Evolutionary conservation across 1,140 invertebrate species (phyloP), one percentile per base, ranked within the genome.

Genomic region (Littorina saxatilis): DNA sequence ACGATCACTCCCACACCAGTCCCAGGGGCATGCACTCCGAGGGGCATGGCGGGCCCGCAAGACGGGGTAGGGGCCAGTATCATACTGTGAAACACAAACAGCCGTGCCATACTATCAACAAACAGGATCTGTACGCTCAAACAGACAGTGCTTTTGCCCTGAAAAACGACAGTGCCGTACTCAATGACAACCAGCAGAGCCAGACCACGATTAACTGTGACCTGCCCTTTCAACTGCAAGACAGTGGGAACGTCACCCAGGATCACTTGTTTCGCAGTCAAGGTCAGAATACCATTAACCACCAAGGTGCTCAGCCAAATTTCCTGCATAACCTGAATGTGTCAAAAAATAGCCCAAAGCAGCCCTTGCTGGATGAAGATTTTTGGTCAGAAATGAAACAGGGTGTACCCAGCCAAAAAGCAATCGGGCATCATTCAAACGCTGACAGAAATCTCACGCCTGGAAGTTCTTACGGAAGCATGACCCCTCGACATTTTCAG

Each of bases 71-170:
- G 35, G 66, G 39, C 35, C 66, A 39, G 35, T 68, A 20, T 23
- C 66, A 68, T 13, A 39, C 9, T 17, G 23, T 68, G 13, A 68
- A 68, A 39, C 66, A 32, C 15, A 35, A 68, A 68, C 66, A 68
- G 66, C 66, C 32, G 35, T 68, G 66, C 23, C 39, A 68, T 17
- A 68, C 66, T 35, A 68, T 68, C 66, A 68, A 68, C 66, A 68
- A 68, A 23, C 66, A 68, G 35, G 66, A 68, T 32, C 66, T 68
- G 66, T 68, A 68, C 66, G 9, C 66, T 5, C 66, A 68, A 35
- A 68, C 66, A 17, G 66, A 68, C 66, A 68, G 15, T 35, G 39
- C 17, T 39, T 39, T 39, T 23, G 35, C 13, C 35, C 5, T 68
- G 17, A 68, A 68, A 39, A 68, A 20, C 35, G 23, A 32, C 5